Base-by-base conservation (phyloP, 2,113 vertebrate genomes). In the Pelmatolapia mariae region DNA sequence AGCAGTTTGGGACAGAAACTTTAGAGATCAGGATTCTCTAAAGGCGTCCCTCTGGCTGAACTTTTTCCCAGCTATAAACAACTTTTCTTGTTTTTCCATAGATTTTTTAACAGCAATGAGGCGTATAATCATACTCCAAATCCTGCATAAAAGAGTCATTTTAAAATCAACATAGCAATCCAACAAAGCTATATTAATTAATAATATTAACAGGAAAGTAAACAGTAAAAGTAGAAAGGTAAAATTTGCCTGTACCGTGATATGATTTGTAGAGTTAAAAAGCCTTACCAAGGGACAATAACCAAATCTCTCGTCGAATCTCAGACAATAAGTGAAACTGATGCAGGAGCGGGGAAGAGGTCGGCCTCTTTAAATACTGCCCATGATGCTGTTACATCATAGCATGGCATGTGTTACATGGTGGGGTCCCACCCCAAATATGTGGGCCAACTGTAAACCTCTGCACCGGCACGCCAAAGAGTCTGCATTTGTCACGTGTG, bases 21-120 rank as follows among this genome's bases (percentile, higher is more conserved):
- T 53, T 56, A 22, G 43, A 82, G 89, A 92, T 96, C 93, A 95
- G 71, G 97, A 94, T 97, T 98, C 97, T 96, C 96, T 97, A 95
- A 98, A 98, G 86, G 96, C 53, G 80, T 97, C 97, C 66, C 97
- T 93, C 82, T 97, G 96, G 95, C 97, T 97, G 92, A 97, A 98
- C 89, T 89, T 95, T 89, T 94, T 96, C 89, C 94, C 94, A 93
- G 92, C 90, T 95, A 95, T 95, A 53, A 93, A 91, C 83, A 63
- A 78, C 11, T 92, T 85, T 87, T 85, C 94, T 95, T 94, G 93
- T 84, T 95, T 96, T 96, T 97, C 97, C 98, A 98, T 98, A 97
- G 96, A 89, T 82, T 26, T 87, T 92, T 93, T 83, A 88, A 93
- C 97, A 95, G 90, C 16, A 10, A 78, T 93, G 93, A 94, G 89